Base-by-base conservation (phyloP, 2,797 vertebrate species). In the Anomalospiza imberbis region DNA sequence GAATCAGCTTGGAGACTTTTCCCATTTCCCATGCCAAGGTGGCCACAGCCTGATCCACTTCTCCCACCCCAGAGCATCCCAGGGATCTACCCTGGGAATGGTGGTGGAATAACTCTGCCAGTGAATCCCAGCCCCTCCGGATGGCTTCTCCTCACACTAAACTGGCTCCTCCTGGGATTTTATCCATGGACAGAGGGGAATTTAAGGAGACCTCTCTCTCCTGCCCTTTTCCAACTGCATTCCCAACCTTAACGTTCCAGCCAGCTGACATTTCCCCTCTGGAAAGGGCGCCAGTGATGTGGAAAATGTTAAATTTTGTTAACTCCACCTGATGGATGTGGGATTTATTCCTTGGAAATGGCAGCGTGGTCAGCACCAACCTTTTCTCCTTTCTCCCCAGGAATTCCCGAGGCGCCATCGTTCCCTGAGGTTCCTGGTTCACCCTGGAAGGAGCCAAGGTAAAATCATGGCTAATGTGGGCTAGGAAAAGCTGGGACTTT, bases 321-420 rank as follows among this genome's bases (percentile, higher is more conserved):
- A 84, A 55, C 25, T 17, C 2, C 1, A 10, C 20, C 78, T 86
- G 92, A 92, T 77, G 47, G 92, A 89, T 83, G 42, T 6, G 67
- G 71, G 73, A 50, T 88, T 91, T 36, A 13, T 60, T 10, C 65
- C 50, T 36, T 7, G 17, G 22, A 53, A 90, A 92, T 6, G 42
- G 77, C 82, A 91, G 89, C 4, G 2, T 6, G 58, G 10, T 14
- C 31, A 12, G 40, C 4, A 92, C 97, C 79, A 42, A 99, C 99
- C 98, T 99, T 99, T 80, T 97, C 97, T 88, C 99, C 99, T 96
- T 98, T 99, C 13, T 97, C 97, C 80, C 99, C 99, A 29, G 87
- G 88, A 57, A 96, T 36, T 63, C 99, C 99, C 7, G 93, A 85
- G 62, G 82, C 57, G 6, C 98, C 98, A 28, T 97, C 62, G 3